A percentile compares a stretch with the other conserved stretches of the same genome.
phyloP scores from a whole-genome alignment of 2,888 invertebrate species.

The Ochropleura leucogaster region DNA sequence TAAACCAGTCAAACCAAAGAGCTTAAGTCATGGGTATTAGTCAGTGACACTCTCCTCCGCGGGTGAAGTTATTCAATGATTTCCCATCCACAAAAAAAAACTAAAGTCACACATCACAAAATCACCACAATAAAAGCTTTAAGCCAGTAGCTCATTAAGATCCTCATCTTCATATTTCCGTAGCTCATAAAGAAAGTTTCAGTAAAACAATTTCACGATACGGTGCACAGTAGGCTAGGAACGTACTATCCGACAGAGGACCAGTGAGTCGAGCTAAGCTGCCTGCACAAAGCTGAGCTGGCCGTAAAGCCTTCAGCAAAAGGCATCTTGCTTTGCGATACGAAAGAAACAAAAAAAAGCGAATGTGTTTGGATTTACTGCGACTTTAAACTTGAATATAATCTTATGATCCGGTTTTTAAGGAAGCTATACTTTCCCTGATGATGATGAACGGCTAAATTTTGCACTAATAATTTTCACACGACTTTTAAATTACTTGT shows the following conservation, averaged over 20 bases:
- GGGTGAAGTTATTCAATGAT: no score
- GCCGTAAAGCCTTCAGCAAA: slow-evolving; percentile 36
- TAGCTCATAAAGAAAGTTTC: background rate
- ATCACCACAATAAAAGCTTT: slow-evolving; percentile 2
- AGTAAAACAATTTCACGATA: slow-evolving; percentile 9
- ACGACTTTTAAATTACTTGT: no score
- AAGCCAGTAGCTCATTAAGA: background rate
- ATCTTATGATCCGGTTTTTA: background rate
- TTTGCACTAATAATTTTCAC: background rate
- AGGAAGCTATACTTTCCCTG: background rate
- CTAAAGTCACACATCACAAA: background rate
- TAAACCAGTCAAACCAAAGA: background rate
- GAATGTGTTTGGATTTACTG: slow-evolving; percentile 10
- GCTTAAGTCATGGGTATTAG: no score
- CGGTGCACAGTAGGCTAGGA: background rate
- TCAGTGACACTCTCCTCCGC: no score
- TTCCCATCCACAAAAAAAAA: no score
- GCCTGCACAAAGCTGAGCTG: slow-evolving; percentile 16
- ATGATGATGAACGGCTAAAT: background rate
- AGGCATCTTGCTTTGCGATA: background rate
- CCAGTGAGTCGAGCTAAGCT: slow-evolving; percentile 29
- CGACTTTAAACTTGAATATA: background rate
- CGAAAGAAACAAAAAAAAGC: background rate
- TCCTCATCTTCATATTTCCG: background rate
- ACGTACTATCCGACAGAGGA: background rate